A percentile compares a stretch with the other conserved stretches of the same genome.
Conservation (phyloP, 2,888 invertebrate species). For the Ditula angustiorana region DNA sequence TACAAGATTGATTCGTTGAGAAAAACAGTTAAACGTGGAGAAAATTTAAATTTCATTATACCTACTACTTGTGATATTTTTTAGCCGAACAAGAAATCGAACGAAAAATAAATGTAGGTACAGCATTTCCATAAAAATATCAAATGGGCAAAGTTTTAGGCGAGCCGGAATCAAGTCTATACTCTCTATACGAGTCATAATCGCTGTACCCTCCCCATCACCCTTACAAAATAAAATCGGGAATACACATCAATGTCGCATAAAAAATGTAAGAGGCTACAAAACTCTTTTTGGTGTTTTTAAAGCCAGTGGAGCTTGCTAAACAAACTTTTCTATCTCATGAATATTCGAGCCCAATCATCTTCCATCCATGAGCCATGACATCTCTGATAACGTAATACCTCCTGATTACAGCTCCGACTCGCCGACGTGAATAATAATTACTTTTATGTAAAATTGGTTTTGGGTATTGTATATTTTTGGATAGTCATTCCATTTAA, state of each 20-base stretch:
- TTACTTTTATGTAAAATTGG: constrained; percentile 33
- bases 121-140: background rate
- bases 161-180: constrained; percentile 3
- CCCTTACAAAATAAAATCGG: background rate
- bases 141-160: background rate
- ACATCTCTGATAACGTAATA: constrained; percentile 38
- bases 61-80: too few relatives aligned
- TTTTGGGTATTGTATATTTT: constrained; percentile 12
- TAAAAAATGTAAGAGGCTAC: constrained; percentile 20
- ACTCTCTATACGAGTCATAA: background rate
- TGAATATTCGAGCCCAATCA: constrained; percentile 37
- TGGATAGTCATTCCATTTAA: constrained; percentile 1
- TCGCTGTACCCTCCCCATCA: background rate
- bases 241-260: background rate
- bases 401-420: constrained; percentile 29
- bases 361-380: constrained; percentile 35
- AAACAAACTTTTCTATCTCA: constrained; percentile 39
- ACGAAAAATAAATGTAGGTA: background rate
- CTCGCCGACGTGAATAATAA: constrained; percentile 37
- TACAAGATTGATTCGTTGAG: background rate
- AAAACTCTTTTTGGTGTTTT: constrained; percentile 27
- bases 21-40: background rate
- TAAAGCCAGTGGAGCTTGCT: constrained; percentile 20
- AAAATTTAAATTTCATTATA: too few relatives aligned
- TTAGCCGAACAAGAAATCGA: too few relatives aligned